phyloP scores from a whole-genome alignment of 2,113 vertebrate species.

The Serranochromis macrocephalus region DNA sequence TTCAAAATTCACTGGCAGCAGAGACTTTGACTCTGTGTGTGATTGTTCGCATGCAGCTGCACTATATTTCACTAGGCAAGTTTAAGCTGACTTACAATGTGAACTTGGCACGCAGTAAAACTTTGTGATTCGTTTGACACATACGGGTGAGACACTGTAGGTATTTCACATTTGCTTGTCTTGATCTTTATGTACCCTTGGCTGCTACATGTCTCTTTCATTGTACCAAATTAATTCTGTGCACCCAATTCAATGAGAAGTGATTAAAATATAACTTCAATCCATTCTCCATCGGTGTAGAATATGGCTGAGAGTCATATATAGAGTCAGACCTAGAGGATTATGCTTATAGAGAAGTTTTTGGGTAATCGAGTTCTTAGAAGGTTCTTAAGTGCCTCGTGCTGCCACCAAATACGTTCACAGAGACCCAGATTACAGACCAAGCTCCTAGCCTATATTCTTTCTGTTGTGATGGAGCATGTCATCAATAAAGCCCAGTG shows the following conservation, averaged over 20 bases:
- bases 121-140: not conserved
- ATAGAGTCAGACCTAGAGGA: not conserved
- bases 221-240: not conserved
- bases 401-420: not conserved
- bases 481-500: not conserved
- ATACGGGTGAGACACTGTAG: not conserved
- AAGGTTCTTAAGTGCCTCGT: not conserved
- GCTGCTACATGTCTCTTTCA: not conserved
- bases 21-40: not conserved
- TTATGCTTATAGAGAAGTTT: not conserved
- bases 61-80: not conserved
- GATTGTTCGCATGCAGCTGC: not conserved
- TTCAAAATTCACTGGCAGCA: not conserved
- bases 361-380: not conserved
- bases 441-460: not conserved
- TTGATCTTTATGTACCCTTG: not conserved
- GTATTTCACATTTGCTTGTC: not conserved
- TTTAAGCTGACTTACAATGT: not conserved
- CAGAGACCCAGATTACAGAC: not conserved
- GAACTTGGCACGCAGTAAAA: not conserved
- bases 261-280: not conserved
- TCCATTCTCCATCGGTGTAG: not conserved
- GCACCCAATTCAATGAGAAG: not conserved
- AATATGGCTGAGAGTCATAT: not conserved
- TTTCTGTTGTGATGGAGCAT: not conserved